Evolutionary conservation across 2,888 invertebrate genomes (phyloP).

Genomic region (Microdon myrmicae): DNA sequence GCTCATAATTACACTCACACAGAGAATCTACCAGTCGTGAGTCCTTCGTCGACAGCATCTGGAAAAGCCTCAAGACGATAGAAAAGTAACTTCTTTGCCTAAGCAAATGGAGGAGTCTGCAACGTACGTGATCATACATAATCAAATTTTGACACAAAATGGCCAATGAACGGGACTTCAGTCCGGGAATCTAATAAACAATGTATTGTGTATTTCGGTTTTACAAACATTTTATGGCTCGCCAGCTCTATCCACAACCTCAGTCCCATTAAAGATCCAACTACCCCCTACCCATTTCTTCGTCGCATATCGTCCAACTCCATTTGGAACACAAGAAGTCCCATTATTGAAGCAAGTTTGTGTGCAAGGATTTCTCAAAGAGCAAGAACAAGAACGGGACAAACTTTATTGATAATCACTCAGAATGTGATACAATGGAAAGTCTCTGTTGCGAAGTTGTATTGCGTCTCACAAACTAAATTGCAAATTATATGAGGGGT

Average conservation of each 20-base stretch:
- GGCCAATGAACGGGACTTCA: slow-evolving; percentile 29
- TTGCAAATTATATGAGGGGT: slow-evolving; percentile 7
- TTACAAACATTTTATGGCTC: slow-evolving; percentile 26
- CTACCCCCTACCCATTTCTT: neutral
- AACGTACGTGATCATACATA: slow-evolving; percentile 54
- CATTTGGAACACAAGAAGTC: too few species aligned
- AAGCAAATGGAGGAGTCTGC: slow-evolving; percentile 16
- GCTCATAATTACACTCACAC: slow-evolving; percentile 46
- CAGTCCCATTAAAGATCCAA: neutral
- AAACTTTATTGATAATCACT: slow-evolving; percentile 51
- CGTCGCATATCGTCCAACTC: slow-evolving; percentile 1
- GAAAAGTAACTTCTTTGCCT: slow-evolving; percentile 24
- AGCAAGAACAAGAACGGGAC: too few species aligned
- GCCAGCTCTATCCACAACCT: slow-evolving; percentile 7
- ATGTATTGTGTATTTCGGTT: slow-evolving; percentile 35
- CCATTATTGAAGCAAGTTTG: too few species aligned
- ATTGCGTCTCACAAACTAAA: slow-evolving; percentile 12
- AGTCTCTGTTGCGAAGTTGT: neutral
- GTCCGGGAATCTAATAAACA: slow-evolving; percentile 36
- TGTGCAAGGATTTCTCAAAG: slow-evolving; percentile 29
- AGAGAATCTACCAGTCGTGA: slow-evolving; percentile 8
- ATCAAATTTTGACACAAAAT: slow-evolving; percentile 50
- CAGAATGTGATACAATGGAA: slow-evolving; percentile 32
- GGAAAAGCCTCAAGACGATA: slow-evolving; percentile 41
- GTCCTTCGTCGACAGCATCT: slow-evolving; percentile 9